Evolutionary conservation across 2,888 invertebrate genomes (phyloP).

Genomic region (Dolomedes plantarius): DNA sequence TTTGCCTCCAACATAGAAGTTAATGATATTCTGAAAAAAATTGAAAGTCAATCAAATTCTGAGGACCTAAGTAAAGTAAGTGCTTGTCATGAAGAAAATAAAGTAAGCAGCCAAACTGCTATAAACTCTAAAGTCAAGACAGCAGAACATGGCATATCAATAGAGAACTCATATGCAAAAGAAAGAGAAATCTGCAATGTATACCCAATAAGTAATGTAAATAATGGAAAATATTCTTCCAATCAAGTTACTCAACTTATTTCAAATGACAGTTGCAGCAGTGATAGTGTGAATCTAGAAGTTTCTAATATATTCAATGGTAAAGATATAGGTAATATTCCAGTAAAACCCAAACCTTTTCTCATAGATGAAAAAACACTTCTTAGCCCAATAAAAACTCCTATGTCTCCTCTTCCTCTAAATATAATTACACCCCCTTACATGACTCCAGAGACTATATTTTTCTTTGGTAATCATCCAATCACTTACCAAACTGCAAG

Average conservation of each 20-base stretch:
- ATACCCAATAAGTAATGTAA: no score
- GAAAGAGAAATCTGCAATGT: no score
- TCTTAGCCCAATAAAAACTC: conserved; percentile 48
- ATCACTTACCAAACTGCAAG: not conserved
- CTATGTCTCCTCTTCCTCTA: not conserved
- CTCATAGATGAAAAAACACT: conserved; percentile 47
- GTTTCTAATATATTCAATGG: conserved; percentile 42
- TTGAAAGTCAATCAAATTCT: conserved; percentile 10
- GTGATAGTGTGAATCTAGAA: conserved; percentile 53
- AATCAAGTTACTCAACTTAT: not conserved
- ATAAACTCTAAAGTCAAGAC: no score
- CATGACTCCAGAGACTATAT: conserved; percentile 20
- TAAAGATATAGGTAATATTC: not conserved
- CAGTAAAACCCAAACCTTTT: conserved; percentile 11
- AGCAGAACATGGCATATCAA: no score
- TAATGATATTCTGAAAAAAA: conserved; percentile 12
- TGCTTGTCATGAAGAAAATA: no score
- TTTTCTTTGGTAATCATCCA: conserved; percentile 22
- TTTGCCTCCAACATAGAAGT: conserved; percentile 35
- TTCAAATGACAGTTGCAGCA: conserved; percentile 30
- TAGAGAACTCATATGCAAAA: no score
- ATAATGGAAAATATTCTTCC: not conserved
- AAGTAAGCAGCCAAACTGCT: no score
- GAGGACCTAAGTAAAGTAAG: not conserved
- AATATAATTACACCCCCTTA: conserved; percentile 35